Evolutionary conservation across 2,113 vertebrate species (phyloP), one percentile per base, ranked within the genome.

Genomic region (Rhea pennata): DNA sequence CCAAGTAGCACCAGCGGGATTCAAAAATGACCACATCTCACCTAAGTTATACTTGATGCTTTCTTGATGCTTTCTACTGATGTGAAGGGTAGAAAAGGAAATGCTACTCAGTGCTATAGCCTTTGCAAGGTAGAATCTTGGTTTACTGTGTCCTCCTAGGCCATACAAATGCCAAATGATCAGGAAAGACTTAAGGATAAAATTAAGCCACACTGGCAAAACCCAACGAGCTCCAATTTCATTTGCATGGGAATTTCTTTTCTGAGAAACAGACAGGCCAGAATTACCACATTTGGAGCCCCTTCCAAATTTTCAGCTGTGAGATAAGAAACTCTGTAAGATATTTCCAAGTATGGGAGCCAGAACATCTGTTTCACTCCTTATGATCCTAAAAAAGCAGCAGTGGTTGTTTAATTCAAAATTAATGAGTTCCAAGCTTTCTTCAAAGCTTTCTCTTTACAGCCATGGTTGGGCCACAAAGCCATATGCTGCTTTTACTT

Each of bases 1-100:
- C 29, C 58, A 61, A 21, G 9, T 39, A 1, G 4, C 29, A 84
- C 22, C 0, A 1, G 4, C 50, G n/a, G 50, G 22, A 58, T 36
- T 11, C 44, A 40, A 1, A 2, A 33, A 39, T 8, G 71, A 14
- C 19, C 15, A 29, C 29, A 40, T 33, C 26, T 91, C 0, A 0
- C 15, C 80, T 84, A 27, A 78, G 36, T 84, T 81, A 33, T 4
- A 4, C 51, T 40, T 66, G 40, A 29, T 62, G 10, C 6, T 82
- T 82, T 36, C 36, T 36, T 36, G 36, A 36, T 36, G 36, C 36
- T 36, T 36, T 26, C 29, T 39, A 19, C 31, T 17, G 70, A 17
- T 42, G 12, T 48, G n/a, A 91, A 89, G 23, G 13, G 33, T 42
- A 77, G 31, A 67, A 15, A 4, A 64, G 33, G 24, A 22, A 66